Evolutionary conservation across 2,797 vertebrate species (phyloP), one percentile per base, ranked within the genome.

Genomic region (Carapus acus): DNA sequence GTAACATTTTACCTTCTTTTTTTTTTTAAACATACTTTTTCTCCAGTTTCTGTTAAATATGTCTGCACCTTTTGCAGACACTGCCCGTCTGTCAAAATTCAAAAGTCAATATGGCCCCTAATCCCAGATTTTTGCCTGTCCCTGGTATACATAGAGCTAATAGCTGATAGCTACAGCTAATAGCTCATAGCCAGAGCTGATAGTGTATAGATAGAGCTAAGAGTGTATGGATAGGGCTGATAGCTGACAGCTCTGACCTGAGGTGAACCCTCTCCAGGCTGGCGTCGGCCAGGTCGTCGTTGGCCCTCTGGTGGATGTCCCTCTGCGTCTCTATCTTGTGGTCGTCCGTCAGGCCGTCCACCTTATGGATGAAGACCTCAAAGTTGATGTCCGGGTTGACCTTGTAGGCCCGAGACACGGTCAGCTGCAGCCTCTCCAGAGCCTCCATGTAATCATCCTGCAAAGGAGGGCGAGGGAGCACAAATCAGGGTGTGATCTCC

Each of bases 351-450:
- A 98, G 86, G 22, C 95, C 94, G 73, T 98, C 95, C 20, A 98
- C 96, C 90, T 98, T 98, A 82, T 98, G 96, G 86, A 98, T 97
- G 82, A 98, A 98, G 80, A 98, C 96, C 79, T 97, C 96, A 73
- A 98, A 98, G 85, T 96, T 97, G 87, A 98, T 96, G 73, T 94
- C 91, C 4, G 94, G 93, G 76, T 98, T 98, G 54, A 97, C 93
- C 80, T 93, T 92, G 85, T 94, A 97, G 45, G 96, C 93, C 80
- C 93, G 88, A n/a, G 94, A 93, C 46, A 98, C 94, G 3, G 96
- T 98, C 52, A 94, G 90, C 68, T 98, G 94, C 48, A 98, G 78
- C 79, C 94, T 89, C 51, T 87, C 88, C 38, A 97, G 86, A 54
- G 96, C 93, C 76, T 98, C 96, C 76, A 98, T 92, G 61, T 98